Percentiles rank a stretch among this genome's conserved stretches.
phyloP scores from a whole-genome alignment of 2,113 vertebrate species.

The Eptatretus burgeri region DNA sequence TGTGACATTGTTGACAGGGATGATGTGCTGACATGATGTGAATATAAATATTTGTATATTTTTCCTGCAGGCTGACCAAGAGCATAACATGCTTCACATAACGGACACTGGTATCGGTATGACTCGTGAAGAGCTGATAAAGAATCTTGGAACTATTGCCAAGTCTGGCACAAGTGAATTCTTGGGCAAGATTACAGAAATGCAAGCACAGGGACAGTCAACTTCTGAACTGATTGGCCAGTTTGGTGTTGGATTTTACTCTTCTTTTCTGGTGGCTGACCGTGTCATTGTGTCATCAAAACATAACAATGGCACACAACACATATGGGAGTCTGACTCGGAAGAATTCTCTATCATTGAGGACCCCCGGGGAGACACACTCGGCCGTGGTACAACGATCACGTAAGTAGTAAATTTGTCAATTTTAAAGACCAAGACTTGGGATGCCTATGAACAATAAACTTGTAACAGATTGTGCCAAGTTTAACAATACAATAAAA shows the following conservation, averaged over 20 bases:
- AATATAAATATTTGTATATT: background rate
- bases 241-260: slow-evolving; percentile 97
- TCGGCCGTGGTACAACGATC: slow-evolving; percentile 74
- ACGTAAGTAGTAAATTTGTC: slow-evolving; percentile 28
- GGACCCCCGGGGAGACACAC: slow-evolving; percentile 63
- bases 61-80: slow-evolving; percentile 52
- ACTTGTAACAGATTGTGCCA: too few species aligned
- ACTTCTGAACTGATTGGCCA: slow-evolving; percentile 90
- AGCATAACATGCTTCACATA: slow-evolving; percentile 91
- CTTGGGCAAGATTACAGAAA: slow-evolving; percentile 63
- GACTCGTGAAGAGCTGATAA: slow-evolving; percentile 79
- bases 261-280: slow-evolving; percentile 86
- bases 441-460: too few species aligned
- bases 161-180: slow-evolving; percentile 98
- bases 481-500: too few species aligned
- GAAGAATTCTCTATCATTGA: slow-evolving; percentile 65
- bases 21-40: background rate
- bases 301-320: slow-evolving; percentile 80
- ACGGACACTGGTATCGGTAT: slow-evolving; percentile 90
- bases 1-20: background rate
- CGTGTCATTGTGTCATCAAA: slow-evolving; percentile 86
- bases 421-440: background rate
- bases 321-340: slow-evolving; percentile 97
- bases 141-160: slow-evolving; percentile 83
- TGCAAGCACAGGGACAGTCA: slow-evolving; percentile 56